Percentiles rank a stretch among this genome's conserved stretches.
Evolutionary conservation across 1,140 invertebrate species (phyloP).

Genomic region (Penaeus chinensis): DNA sequence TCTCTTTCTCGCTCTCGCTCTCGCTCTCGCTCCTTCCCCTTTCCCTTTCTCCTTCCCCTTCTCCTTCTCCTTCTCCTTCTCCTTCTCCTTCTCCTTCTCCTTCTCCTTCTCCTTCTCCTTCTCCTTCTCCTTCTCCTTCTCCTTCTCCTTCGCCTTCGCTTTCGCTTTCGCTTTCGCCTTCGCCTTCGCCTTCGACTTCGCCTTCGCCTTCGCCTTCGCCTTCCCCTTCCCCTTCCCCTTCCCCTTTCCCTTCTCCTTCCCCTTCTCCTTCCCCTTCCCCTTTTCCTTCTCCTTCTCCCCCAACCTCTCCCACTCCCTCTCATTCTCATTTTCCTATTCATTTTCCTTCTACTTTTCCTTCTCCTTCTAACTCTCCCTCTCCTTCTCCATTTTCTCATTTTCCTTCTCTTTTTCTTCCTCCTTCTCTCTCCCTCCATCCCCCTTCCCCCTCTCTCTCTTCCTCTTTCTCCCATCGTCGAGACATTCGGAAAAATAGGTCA

Average conservation of each 20-base stretch:
- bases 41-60: not conserved
- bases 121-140: not conserved
- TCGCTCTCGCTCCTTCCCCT: not conserved
- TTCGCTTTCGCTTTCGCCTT: not conserved
- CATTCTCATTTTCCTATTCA: not conserved
- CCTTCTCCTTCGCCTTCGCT: not conserved
- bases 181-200: not conserved
- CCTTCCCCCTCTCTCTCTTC: not conserved
- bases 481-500: too few species aligned
- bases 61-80: not conserved
- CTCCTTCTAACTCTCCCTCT: not conserved
- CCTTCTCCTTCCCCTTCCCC: not conserved
- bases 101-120: not conserved
- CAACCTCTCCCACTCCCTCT: not conserved
- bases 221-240: not conserved
- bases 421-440: not conserved
- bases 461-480: too few species aligned
- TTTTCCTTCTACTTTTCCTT: not conserved
- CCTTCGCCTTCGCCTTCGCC: not conserved
- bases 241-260: not conserved
- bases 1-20: not conserved
- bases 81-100: not conserved
- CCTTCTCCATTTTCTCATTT: not conserved
- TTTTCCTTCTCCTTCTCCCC: not conserved
- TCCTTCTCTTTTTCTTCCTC: not conserved